Percentiles rank a stretch among this genome's conserved stretches.
phyloP scores from a whole-genome alignment of 1,140 invertebrate genomes.

The Bilobella aurantiaca region DNA sequence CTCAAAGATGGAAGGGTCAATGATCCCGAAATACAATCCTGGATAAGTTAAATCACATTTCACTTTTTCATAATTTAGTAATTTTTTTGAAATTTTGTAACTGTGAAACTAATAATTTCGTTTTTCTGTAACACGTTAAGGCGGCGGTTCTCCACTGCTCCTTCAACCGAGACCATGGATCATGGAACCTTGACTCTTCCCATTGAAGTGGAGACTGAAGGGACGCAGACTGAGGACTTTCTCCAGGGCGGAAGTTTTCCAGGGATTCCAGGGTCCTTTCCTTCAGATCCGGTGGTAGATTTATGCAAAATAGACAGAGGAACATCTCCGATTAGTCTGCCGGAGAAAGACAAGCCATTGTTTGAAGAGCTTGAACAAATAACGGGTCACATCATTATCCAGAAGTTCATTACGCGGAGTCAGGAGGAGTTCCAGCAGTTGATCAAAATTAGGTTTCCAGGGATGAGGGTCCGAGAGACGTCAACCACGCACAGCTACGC shows the following conservation, averaged over 20 bases:
- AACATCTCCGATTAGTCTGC: constrained; percentile 2
- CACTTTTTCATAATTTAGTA: too few relatives aligned
- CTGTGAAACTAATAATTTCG: too few relatives aligned
- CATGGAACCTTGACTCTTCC: not conserved
- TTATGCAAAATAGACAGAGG: not conserved
- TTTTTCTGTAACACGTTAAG: too few relatives aligned
- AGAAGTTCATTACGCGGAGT: constrained; percentile 8
- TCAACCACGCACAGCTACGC: not conserved
- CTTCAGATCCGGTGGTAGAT: not conserved
- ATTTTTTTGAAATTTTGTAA: too few relatives aligned
- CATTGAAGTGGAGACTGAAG: not conserved
- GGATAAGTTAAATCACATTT: too few relatives aligned
- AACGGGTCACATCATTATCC: constrained; percentile 13
- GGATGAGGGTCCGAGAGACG: not conserved
- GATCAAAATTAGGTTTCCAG: not conserved
- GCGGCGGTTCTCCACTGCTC: too few relatives aligned
- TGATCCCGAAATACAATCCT: too few relatives aligned
- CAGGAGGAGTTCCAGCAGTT: not conserved
- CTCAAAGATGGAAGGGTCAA: too few relatives aligned
- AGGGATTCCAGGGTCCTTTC: not conserved
- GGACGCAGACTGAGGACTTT: not conserved
- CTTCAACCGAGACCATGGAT: not conserved
- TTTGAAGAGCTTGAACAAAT: constrained; percentile 10
- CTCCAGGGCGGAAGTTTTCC: too few relatives aligned
- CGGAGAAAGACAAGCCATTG: not conserved